Conservation (phyloP, 2,888 invertebrate genomes). For the Cynaeus angustus region DNA sequence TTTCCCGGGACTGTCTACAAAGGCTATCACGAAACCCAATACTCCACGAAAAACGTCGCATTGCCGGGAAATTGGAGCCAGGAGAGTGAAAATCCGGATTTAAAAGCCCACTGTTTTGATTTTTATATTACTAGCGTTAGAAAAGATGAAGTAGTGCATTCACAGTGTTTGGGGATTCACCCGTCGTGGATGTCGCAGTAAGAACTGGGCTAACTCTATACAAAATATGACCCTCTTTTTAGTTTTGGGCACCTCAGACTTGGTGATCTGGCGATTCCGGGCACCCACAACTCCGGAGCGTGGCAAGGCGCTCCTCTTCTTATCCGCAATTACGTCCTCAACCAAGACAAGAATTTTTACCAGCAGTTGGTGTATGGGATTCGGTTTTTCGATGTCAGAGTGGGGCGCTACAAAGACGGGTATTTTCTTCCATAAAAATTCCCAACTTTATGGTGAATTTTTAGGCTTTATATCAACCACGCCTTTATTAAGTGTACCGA, state of each 20-base stretch:
- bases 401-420: constrained; percentile 71
- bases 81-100: constrained; percentile 51
- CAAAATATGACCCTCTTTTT: no score
- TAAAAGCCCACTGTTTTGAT: constrained; percentile 76
- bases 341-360: constrained; percentile 75
- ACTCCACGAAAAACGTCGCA: constrained; percentile 66
- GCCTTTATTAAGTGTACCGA: constrained; percentile 32
- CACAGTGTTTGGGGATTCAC: constrained; percentile 83
- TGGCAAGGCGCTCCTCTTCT: constrained; percentile 66
- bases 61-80: constrained; percentile 66
- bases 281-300: constrained; percentile 80
- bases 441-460: constrained; percentile 9
- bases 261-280: constrained; percentile 77
- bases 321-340: constrained; percentile 48
- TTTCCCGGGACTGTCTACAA: constrained; percentile 18
- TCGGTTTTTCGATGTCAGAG: constrained; percentile 77
- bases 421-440: constrained; percentile 4
- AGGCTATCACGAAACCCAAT: constrained; percentile 69
- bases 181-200: constrained; percentile 84
- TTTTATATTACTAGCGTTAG: constrained; percentile 78
- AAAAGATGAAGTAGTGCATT: constrained; percentile 74
- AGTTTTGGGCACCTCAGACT: constrained; percentile 64
- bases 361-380: constrained; percentile 77
- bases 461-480: constrained; percentile 46
- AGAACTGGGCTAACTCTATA: background rate